Evolutionary conservation across 2,113 vertebrate species (phyloP).

Genomic region (Phylloscopus trochiloides): DNA sequence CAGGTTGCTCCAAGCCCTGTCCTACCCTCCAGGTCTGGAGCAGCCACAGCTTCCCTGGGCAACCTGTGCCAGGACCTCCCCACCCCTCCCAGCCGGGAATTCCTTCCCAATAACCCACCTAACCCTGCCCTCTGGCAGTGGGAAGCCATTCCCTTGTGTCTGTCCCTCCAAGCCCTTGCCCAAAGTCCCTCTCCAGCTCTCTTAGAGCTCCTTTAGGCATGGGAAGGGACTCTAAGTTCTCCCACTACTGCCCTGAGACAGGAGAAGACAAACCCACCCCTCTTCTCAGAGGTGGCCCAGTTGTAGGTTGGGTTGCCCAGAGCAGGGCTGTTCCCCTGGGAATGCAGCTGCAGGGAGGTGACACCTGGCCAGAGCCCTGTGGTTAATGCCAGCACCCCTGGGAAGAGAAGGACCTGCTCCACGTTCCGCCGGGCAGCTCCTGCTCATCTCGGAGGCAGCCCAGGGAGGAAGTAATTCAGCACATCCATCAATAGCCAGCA

Average conservation of each 20-base stretch:
- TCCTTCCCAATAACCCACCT: neutral
- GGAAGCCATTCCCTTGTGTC: neutral
- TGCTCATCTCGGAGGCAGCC: neutral
- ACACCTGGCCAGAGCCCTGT: fast-evolving
- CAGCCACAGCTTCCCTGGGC: neutral
- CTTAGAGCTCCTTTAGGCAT: neutral
- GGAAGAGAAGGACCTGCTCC: neutral
- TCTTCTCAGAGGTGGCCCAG: fast-evolving
- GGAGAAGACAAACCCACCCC: neutral
- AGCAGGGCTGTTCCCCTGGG: fast-evolving
- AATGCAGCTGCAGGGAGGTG: neutral
- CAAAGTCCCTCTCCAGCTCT: neutral
- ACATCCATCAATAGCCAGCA: neutral
- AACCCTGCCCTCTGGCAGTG: neutral
- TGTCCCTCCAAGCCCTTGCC: neutral
- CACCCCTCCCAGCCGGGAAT: neutral
- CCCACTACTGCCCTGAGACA: too few species aligned
- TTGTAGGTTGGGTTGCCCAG: neutral
- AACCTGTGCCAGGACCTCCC: fast-evolving
- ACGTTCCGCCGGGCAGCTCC: neutral
- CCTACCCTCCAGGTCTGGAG: fast-evolving
- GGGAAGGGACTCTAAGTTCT: neutral
- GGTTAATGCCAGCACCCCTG: neutral
- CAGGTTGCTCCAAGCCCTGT: fast-evolving
- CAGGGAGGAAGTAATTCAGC: neutral